Base-by-base conservation (phyloP, 2,113 vertebrate genomes). In the Equus przewalskii region DNA sequence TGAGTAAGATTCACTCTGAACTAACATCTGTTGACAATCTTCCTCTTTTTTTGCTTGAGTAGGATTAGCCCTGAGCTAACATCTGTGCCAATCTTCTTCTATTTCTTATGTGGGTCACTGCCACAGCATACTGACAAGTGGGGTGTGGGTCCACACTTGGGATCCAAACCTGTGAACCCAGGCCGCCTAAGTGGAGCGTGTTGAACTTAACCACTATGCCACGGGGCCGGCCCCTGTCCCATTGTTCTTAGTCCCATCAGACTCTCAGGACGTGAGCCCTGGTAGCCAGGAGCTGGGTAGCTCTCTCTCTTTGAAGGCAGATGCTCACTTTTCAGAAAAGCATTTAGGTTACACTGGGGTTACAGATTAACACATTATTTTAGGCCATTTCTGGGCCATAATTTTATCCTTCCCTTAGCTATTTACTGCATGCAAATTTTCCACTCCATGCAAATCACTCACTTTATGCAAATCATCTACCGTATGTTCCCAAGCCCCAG, bases 371-470 rank as follows among this genome's bases (percentile, higher is more conserved):
- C 94, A 92, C 87, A 87, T 97, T 97, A 97, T 98, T 96, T 97
- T 92, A 94, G 95, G 65, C 90, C 94, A 96, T 96, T 97, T 96
- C 95, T 96, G 87, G 87, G 83, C 62, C 80, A 92, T 94, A 69
- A 93, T 98, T 98, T 92, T 87, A 95, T 94, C 95, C 64, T 97
- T 33, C 92, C 65, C 76, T 95, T 76, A 96, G 98, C 97, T 97
- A 95, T 98, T 97, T 96, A 94, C n/a, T 84, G 70, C 95, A 95
- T 96, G 94, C 95, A 96, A 95, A 97, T 97, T 98, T 97, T 89
- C 89, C 65, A 92, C 88, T 87, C 75, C 58, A 84, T 97, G 98
- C 95, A 98, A 97, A 96, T 97, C 54, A 87, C 84, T 96, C 78
- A 95, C 89, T 96, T 97, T 95, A 97, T 96, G 95, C 92, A 97